Conservation (phyloP, 2,797 vertebrate species). For the Peromyscus eremicus region DNA sequence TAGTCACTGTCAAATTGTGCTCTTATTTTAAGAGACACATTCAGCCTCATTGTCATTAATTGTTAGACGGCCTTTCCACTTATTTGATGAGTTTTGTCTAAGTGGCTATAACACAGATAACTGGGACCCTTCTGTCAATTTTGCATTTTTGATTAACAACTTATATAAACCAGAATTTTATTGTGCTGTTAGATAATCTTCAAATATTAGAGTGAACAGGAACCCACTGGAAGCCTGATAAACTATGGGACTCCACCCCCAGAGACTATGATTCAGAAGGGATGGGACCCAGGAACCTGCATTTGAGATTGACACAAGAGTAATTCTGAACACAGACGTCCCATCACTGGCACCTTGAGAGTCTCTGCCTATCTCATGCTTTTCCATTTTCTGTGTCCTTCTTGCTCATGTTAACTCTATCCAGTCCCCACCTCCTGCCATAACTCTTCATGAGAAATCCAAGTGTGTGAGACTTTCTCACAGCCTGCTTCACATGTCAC, state of each 20-base stretch:
- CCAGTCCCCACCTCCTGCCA: neutral
- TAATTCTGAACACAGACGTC: neutral
- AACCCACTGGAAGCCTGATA: neutral
- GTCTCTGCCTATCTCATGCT: neutral
- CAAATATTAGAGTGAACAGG: neutral
- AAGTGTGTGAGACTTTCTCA: neutral
- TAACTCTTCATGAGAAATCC: neutral
- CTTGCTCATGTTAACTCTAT: neutral
- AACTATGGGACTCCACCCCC: neutral
- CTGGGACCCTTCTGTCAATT: neutral
- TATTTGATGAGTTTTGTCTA: neutral
- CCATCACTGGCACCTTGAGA: neutral
- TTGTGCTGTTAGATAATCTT: conserved; percentile 25
- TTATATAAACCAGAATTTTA: conserved; percentile 23
- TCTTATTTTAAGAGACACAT: conserved; percentile 5
- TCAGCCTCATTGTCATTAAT: neutral
- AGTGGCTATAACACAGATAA: neutral
- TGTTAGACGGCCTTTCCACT: neutral
- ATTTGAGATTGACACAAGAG: neutral
- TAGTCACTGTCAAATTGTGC: neutral
- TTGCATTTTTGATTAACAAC: neutral
- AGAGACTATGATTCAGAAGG: neutral
- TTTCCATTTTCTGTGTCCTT: neutral
- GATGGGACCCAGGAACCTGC: neutral
- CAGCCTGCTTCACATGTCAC: neutral